Percentiles rank a stretch among this genome's conserved stretches.
These are phyloP conservation scores for Sympetrum striolatum DNA, from an alignment of 2,888 invertebrate species.

Conservation along the genomic window DNA sequence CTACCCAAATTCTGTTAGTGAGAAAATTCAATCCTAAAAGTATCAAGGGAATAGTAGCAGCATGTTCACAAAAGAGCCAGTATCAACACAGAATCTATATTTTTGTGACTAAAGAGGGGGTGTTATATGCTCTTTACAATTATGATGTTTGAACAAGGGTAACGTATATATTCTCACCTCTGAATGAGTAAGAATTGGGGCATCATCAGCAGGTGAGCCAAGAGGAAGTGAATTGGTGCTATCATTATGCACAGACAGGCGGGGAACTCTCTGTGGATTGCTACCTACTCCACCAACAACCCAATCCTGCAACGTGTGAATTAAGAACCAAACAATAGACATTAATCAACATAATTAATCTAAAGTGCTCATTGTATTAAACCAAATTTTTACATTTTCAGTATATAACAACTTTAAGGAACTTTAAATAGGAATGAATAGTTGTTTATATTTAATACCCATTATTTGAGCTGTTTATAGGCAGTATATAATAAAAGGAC, in stretches of 20 bases:
- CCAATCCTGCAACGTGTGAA: slow-evolving; percentile 1
- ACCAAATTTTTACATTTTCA: background rate
- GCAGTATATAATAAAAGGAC: too few species aligned
- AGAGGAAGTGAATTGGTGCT: background rate
- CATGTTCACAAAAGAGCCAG: too few species aligned
- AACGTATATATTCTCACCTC: background rate
- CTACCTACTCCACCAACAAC: slow-evolving; percentile 8
- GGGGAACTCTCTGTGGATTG: background rate
- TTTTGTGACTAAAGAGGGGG: background rate
- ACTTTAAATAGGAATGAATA: too few species aligned
- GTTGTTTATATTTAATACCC: too few species aligned
- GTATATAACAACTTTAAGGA: background rate
- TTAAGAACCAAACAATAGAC: background rate
- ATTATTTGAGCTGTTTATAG: too few species aligned
- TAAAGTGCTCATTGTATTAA: too few species aligned
- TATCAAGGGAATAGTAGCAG: background rate
- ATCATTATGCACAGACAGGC: slow-evolving; percentile 25
- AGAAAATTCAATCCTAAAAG: background rate
- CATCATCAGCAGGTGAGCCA: slow-evolving; percentile 27
- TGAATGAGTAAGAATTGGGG: background rate
- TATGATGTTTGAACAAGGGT: too few species aligned
- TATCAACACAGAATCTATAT: too few species aligned
- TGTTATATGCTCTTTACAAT: background rate
- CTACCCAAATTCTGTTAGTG: too few species aligned
- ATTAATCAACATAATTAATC: background rate